A percentile compares a stretch with the other conserved stretches of the same genome.
phyloP scores from a whole-genome alignment of 2,797 vertebrate genomes.

The Tenualosa ilisha region DNA sequence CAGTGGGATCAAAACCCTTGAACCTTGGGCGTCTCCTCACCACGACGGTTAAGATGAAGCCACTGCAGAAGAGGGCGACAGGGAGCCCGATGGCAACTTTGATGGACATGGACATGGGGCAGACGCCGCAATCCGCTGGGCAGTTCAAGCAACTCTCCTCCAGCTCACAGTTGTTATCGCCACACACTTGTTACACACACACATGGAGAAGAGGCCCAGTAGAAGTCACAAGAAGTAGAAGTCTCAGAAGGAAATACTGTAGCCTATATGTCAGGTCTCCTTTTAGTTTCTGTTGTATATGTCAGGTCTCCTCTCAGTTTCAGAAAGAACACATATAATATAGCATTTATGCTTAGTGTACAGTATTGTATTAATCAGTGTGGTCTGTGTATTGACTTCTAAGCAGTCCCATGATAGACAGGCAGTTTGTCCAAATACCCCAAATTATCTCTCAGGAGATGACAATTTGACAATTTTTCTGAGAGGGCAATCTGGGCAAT shows the following conservation, averaged over 20 bases:
- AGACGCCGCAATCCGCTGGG: slow-evolving; percentile 78
- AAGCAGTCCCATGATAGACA: too few species aligned
- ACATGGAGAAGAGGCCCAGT: background rate
- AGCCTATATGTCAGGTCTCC: too few species aligned
- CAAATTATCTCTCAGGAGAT: background rate
- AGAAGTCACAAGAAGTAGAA: background rate
- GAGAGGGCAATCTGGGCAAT: background rate
- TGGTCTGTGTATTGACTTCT: background rate
- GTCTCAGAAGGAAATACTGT: background rate
- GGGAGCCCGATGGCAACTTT: slow-evolving; percentile 76
- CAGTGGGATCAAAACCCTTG: background rate
- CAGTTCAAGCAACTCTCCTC: slow-evolving; percentile 78
- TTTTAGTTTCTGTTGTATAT: background rate
- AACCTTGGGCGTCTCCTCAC: slow-evolving; percentile 57
- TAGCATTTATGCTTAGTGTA: too few species aligned
- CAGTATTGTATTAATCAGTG: background rate
- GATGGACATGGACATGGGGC: slow-evolving; percentile 74
- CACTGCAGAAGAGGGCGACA: slow-evolving; percentile 71
- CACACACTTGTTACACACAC: slow-evolving; percentile 71
- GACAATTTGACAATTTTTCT: background rate
- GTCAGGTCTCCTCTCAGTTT: background rate
- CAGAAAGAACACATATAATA: background rate
- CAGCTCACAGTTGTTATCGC: slow-evolving; percentile 70
- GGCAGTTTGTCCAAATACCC: too few species aligned
- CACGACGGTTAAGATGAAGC: slow-evolving; percentile 77